phyloP scores from a whole-genome alignment of 1,140 invertebrate genomes.

The Hestina assimilis region DNA sequence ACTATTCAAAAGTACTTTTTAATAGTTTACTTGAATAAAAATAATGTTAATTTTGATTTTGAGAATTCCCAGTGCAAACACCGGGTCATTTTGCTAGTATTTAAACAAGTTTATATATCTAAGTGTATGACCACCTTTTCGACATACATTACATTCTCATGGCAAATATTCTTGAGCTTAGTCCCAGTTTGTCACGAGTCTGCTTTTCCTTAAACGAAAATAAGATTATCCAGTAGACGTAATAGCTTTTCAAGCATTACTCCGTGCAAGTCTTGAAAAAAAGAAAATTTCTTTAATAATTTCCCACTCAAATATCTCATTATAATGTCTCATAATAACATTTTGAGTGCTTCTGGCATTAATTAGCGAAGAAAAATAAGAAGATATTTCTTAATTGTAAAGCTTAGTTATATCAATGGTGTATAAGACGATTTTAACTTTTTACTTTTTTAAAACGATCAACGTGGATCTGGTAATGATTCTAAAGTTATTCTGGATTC shows the following conservation, averaged over 20 bases:
- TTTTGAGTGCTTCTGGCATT: neutral
- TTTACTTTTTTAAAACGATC: no score
- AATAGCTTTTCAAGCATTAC: conserved; percentile 57
- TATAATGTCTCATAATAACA: neutral
- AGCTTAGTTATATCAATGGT: neutral
- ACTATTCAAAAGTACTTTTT: no score
- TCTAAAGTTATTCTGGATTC: no score
- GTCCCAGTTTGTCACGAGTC: conserved; percentile 34
- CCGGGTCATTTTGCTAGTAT: no score
- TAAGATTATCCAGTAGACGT: conserved; percentile 65
- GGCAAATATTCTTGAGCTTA: conserved; percentile 17
- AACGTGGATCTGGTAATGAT: no score
- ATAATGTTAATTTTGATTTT: no score
- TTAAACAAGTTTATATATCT: no score
- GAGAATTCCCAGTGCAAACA: no score
- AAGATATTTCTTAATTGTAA: neutral
- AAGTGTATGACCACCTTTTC: no score
- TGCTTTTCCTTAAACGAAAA: conserved; percentile 61
- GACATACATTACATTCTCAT: no score
- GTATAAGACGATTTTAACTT: no score
- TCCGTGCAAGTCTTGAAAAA: conserved; percentile 36
- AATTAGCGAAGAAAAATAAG: neutral
- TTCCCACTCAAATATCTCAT: neutral
- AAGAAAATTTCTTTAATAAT: conserved; percentile 10
- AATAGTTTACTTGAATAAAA: no score